Percentiles rank a stretch among this genome's conserved stretches.
Evolutionary conservation across 2,797 vertebrate species (phyloP).

Genomic region (Platalea minor): DNA sequence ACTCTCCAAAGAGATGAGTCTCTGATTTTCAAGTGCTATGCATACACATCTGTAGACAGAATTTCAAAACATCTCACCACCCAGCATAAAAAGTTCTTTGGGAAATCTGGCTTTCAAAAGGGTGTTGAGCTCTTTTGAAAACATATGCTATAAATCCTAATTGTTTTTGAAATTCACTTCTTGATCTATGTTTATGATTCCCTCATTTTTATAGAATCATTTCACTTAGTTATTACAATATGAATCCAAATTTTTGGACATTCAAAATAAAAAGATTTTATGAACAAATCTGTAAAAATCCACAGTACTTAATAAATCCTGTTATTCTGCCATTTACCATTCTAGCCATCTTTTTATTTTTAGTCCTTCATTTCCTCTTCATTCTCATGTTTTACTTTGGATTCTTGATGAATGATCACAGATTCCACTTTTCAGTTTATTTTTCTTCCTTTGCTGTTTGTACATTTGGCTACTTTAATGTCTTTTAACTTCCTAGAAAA

Average conservation of each 20-base stretch:
- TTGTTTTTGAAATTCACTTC: slow-evolving; percentile 19
- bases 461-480: slow-evolving; percentile 54
- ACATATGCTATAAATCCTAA: background rate
- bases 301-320: slow-evolving; percentile 27
- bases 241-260: background rate
- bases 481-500: slow-evolving; percentile 46
- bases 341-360: slow-evolving; percentile 47
- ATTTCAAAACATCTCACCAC: background rate
- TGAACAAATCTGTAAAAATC: slow-evolving; percentile 21
- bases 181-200: background rate
- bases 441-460: slow-evolving; percentile 54
- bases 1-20: background rate
- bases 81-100: background rate
- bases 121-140: slow-evolving; percentile 32
- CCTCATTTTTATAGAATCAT: background rate
- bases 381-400: slow-evolving; percentile 54
- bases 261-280: slow-evolving; percentile 13
- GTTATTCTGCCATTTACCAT: slow-evolving; percentile 51
- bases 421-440: slow-evolving; percentile 53
- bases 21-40: background rate
- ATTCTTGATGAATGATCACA: slow-evolving; percentile 55
- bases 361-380: slow-evolving; percentile 52
- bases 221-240: background rate
- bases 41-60: background rate
- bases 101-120: background rate